Percentiles rank a stretch among this genome's conserved stretches.
Conservation (phyloP, 2,113 vertebrate species). For the Mobula hypostoma region DNA sequence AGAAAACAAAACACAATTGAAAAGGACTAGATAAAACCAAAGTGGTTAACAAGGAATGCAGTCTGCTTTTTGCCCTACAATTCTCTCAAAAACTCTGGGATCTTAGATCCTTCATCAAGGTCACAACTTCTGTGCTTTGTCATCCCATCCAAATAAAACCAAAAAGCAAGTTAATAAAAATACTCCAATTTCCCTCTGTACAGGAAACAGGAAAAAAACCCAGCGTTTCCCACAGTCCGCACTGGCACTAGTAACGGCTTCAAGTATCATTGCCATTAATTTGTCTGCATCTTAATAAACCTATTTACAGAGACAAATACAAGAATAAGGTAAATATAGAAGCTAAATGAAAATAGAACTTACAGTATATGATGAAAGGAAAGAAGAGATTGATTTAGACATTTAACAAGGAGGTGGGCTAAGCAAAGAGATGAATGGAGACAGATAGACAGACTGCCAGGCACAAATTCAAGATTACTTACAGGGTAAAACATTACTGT, state of each 20-base stretch:
- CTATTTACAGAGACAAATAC: neutral
- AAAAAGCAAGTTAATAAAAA: neutral
- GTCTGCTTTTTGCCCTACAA: too few relatives aligned
- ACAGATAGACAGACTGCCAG: neutral
- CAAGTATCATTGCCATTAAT: neutral
- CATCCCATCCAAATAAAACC: neutral
- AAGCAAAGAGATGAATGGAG: neutral
- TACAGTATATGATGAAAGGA: too few relatives aligned
- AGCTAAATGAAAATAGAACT: neutral
- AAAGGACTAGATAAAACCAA: too few relatives aligned
- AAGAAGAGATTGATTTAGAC: neutral
- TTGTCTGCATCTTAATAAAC: neutral
- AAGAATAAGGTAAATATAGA: neutral
- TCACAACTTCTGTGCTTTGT: too few relatives aligned
- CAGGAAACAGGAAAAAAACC: neutral
- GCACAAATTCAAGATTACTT: constrained; percentile 49
- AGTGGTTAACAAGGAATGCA: too few relatives aligned
- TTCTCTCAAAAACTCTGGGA: too few relatives aligned
- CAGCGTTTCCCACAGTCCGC: neutral
- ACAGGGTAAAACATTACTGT: constrained; percentile 94
- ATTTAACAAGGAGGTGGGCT: neutral
- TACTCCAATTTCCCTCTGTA: neutral
- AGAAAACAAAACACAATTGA: too few relatives aligned
- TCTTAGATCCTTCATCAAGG: too few relatives aligned
- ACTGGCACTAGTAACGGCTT: too few relatives aligned